phyloP scores from a whole-genome alignment of 2,888 invertebrate species.

The Megalurothrips usitatus region DNA sequence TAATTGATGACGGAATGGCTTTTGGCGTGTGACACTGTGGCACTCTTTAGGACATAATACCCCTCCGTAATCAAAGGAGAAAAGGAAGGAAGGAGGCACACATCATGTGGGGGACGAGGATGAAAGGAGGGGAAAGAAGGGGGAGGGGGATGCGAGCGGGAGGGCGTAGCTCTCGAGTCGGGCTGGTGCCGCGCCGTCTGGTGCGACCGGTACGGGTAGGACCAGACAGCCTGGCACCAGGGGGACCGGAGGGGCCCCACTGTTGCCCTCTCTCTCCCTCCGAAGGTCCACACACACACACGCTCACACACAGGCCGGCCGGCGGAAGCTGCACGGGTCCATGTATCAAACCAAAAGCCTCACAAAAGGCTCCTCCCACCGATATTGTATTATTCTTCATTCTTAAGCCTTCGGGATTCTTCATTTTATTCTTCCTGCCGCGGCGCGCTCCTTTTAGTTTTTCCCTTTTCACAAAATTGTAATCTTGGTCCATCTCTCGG shows the following conservation, averaged over 20 bases:
- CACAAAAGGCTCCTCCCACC: constrained; percentile 23
- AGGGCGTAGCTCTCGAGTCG: background rate
- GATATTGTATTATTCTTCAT: constrained; percentile 14
- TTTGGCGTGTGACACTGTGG: background rate
- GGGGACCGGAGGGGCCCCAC: background rate
- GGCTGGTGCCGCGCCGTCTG: constrained; percentile 7
- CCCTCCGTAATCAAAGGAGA: background rate
- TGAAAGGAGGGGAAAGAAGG: background rate
- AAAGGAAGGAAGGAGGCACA: background rate
- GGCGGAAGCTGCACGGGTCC: constrained; percentile 4
- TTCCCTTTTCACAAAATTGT: background rate
- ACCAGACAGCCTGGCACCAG: constrained; percentile 1
- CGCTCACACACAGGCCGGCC: background rate
- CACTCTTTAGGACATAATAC: background rate
- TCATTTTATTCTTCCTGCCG: background rate
- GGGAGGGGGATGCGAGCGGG: background rate
- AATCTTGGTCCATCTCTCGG: background rate
- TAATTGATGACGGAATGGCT: background rate
- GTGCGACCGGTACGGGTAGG: constrained; percentile 6
- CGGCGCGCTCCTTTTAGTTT: background rate
- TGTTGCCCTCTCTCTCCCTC: background rate
- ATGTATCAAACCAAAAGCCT: constrained; percentile 20
- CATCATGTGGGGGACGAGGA: background rate
- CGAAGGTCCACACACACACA: background rate
- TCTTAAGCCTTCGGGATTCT: background rate